Percentiles rank a stretch among this genome's conserved stretches.
These are phyloP conservation scores for Lypha dubia DNA, from an alignment of 2,888 invertebrate species.

Conservation along the genomic window DNA sequence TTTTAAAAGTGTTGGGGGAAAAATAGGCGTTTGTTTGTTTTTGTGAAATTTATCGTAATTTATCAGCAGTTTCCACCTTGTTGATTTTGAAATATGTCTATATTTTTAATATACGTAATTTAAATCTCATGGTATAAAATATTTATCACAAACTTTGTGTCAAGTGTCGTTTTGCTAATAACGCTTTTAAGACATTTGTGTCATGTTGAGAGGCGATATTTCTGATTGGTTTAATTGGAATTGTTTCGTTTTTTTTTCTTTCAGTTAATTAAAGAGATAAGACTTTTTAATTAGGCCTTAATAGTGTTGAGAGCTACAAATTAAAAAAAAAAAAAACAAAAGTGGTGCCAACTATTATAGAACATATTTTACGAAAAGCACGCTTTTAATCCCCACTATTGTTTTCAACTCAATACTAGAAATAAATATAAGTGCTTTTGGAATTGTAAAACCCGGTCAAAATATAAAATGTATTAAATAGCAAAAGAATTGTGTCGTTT, in stretches of 20 bases:
- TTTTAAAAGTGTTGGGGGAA: slow-evolving; percentile 6
- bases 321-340: neutral
- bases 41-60: slow-evolving; percentile 57
- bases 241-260: neutral
- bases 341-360: too few relatives aligned
- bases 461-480: neutral
- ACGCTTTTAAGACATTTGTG: slow-evolving; percentile 48
- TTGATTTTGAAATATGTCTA: slow-evolving; percentile 28
- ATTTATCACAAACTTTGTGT: slow-evolving; percentile 36
- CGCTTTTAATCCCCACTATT: neutral
- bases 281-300: neutral
- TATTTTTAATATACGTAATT: neutral
- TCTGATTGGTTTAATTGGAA: neutral
- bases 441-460: neutral
- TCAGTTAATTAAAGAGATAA: neutral
- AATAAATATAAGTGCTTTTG: too few relatives aligned
- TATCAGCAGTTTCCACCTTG: slow-evolving; percentile 65
- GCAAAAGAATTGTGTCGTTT: slow-evolving; percentile 29
- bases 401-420: neutral
- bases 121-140: neutral
- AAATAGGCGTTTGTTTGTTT: slow-evolving; percentile 39
- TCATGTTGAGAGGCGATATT: slow-evolving; percentile 5
- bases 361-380: too few relatives aligned
- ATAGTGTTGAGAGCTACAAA: neutral
- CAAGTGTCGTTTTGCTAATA: slow-evolving; percentile 61